Evolutionary conservation across 2,113 vertebrate species (phyloP), one percentile per base, ranked within the genome.

Genomic region (Peromyscus californicus): DNA sequence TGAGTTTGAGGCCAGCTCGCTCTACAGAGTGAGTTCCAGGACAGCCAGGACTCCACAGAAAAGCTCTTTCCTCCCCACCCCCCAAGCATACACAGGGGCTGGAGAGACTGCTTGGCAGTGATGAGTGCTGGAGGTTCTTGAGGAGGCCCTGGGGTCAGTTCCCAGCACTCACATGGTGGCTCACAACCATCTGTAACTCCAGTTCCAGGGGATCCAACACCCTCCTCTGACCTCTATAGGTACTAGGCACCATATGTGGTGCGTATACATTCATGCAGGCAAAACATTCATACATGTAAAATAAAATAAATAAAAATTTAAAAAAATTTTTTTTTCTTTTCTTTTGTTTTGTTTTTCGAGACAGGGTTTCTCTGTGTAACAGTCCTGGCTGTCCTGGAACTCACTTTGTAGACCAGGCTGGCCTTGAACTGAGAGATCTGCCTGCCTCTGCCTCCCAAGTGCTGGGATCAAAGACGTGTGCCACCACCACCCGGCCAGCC

Each of bases 51-150:
- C n/a, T 74, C 5, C 72, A 74, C n/a, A 74, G 39, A 42, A n/a
- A 24, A 74, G 42, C n/a, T 24, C n/a, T 11, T 1, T 24, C 9
- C 7, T 1, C 36, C n/a, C n/a, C n/a, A 9, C 36, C 1, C 17
- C 36, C 16, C 16, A 72, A 39, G 70, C 36, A n/a, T n/a, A 21
- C 10, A 74, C n/a, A 22, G n/a, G 74, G 74, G 42, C 39, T 76
- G 74, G 42, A 45, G 39, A 42, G 75, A 29, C 13, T 42, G 42
- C n/a, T 74, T 17, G 11, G 8, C n/a, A 39, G n/a, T 74, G 70
- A 39, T 1, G 19, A 74, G 19, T 3, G 39, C 70, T 74, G 21
- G n/a, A 9, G 19, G 70, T 36, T 74, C n/a, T 72, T 72, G 17
- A 36, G 39, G n/a, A 72, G 17, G 17, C 70, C 36, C 70, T 1